Evolutionary conservation across 1,140 invertebrate genomes (phyloP), one percentile per base, ranked within the genome.

Genomic region (Heterodera schachtii): DNA sequence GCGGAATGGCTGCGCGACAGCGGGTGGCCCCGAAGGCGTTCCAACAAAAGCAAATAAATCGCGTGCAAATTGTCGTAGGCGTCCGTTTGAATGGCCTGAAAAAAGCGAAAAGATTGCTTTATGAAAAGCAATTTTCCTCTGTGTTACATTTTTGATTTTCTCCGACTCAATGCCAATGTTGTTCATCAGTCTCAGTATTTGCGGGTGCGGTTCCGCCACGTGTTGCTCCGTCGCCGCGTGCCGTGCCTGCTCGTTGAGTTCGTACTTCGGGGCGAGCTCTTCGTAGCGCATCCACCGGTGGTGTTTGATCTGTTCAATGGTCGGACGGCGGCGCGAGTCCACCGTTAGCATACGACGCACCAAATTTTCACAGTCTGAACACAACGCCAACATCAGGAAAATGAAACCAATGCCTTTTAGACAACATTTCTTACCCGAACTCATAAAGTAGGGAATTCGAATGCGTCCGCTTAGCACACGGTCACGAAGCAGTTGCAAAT

Each of bases 401-500:
- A 31, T 31, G 31, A 31, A 31, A 31, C 31, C 31, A 31, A 31
- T 31, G 31, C 31, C 31, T 31, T 31, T 31, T 1, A 31, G 31
- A 31, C 31, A 31, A 31, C 31, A 31, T 31, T 46, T 9, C 60
- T 91, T 88, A 96, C 95, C 95, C 92, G 94, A 94, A 74, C 95
- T 96, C 95, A 98, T 98, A 90, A 97, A 98, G 91, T 95, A 98
- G 0, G 96, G 96, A 90, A 98, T 96, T 77, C 96, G 92, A 91
- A 98, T 98, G 91, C 95, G 93, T 44, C 96, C 96, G 67, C 94
- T 93, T 11, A 98, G 93, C 13, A 98, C 96, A 43, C 95, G 93
- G 87, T 94, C 94, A 84, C 96, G 92, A n/a, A 98, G 92, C 43
- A 94, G 94, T 84, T 96, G 94, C 44, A 98, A 92, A 52, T 95